phyloP scores from a whole-genome alignment of 2,113 vertebrate species.

The Antidorcas marsupialis region DNA sequence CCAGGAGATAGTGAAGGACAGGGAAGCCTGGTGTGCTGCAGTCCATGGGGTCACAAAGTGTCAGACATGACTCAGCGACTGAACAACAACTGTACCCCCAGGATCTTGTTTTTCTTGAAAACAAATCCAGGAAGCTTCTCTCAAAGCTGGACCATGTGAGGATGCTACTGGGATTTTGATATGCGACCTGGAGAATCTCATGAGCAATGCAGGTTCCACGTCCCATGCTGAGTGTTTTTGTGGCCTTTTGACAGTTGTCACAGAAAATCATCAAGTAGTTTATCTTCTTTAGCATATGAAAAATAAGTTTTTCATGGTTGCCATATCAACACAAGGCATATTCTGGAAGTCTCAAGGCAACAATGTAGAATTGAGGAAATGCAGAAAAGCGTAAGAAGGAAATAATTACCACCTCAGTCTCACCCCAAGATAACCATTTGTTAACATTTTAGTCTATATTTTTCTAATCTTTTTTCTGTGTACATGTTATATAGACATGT shows the following conservation, averaged over 20 bases:
- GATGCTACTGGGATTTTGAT: neutral
- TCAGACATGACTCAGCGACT: neutral
- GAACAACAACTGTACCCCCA: neutral
- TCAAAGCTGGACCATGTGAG: neutral
- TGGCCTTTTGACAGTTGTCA: neutral
- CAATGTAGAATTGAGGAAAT: neutral
- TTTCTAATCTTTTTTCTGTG: conserved; percentile 21
- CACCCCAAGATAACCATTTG: neutral
- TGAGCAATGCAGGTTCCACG: neutral
- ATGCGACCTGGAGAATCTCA: neutral
- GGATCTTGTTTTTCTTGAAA: neutral
- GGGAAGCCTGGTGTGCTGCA: neutral
- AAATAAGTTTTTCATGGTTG: neutral
- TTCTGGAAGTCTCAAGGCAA: neutral
- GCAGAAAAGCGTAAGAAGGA: neutral
- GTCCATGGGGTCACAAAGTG: neutral
- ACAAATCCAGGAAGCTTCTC: neutral
- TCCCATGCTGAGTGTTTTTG: neutral
- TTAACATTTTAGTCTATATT: neutral
- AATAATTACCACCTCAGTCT: neutral
- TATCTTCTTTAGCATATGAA: neutral
- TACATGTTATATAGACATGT: neutral
- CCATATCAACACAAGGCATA: conserved; percentile 5
- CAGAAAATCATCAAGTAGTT: neutral
- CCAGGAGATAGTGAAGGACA: neutral